A percentile compares a stretch with the other conserved stretches of the same genome.
phyloP scores from a whole-genome alignment of 2,888 invertebrate species.

The Troglohyphantes excavatus region DNA sequence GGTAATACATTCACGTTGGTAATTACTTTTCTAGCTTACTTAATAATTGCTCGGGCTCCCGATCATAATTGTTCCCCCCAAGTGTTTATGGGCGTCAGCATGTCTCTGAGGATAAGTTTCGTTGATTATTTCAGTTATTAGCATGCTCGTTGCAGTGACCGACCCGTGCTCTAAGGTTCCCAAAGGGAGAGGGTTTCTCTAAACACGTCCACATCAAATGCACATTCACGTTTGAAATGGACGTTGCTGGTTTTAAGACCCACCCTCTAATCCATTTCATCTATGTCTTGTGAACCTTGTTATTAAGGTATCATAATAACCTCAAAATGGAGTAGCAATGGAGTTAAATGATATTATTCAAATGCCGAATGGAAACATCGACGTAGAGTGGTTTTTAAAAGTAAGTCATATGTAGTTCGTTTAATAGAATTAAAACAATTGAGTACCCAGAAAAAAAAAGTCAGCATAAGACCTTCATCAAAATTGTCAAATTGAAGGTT shows the following conservation, averaged over 20 bases:
- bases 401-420: too few relatives aligned
- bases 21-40: neutral
- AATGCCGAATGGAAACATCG: too few relatives aligned
- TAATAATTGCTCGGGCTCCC: neutral
- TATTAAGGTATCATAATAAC: neutral
- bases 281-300: neutral
- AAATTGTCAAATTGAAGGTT: too few relatives aligned
- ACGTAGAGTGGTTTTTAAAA: too few relatives aligned
- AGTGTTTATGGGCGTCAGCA: neutral
- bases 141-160: neutral
- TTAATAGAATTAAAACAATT: too few relatives aligned
- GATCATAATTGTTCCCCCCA: neutral
- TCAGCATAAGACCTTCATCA: too few relatives aligned
- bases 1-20: neutral
- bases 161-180: neutral
- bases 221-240: neutral
- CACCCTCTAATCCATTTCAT: neutral
- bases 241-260: neutral
- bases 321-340: neutral
- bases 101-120: neutral
- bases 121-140: neutral
- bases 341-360: neutral
- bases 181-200: neutral
- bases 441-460: too few relatives aligned
- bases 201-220: neutral